Base-by-base conservation (phyloP, 2,888 invertebrate species). In the Stenurella melanura region DNA sequence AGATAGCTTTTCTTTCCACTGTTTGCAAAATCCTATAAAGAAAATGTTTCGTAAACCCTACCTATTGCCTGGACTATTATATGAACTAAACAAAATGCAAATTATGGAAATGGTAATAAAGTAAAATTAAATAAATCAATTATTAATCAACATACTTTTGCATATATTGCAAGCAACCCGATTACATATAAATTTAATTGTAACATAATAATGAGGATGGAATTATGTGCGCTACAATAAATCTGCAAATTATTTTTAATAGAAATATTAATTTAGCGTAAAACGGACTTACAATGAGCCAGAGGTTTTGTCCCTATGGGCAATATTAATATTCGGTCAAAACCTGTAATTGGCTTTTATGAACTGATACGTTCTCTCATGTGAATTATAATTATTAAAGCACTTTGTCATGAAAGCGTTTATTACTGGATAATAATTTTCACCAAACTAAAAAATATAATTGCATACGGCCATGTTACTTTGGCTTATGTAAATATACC, bases 311-410 rank as follows among this genome's bases (percentile, higher is more conserved):
- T 72, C 63, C 71, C 71, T 63, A 54, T 12, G 63, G 71, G 63
- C 71, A 63, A 26, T 76, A 76, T 73, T 78, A 74, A 78, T 74
- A 78, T 78, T 78, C 74, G 72, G 73, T 67, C 64, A 69, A 38
- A 72, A 69, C 56, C 71, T 50, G 66, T 76, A 78, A 78, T 78
- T 76, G 75, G 78, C 68, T 78, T 74, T 73, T 72, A 64, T 74
- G 60, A 74, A 78, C 71, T 74, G 76, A 70, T 76, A 69, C 63
- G 72, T 64, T 72, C 60, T 75, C 72, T 75, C 75, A 54, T 42
- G 60, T 63, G 71, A 63, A 63, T 72, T 63, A 50, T 72, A 72
- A 72, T 72, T 72, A 72, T 30, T 26, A 50, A 58, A 72, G 7
- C 71, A 54, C 71, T 63, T 72, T 63, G 61, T 72, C 63, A 72